Evolutionary conservation across 2,888 invertebrate species (phyloP), one percentile per base, ranked within the genome.

Genomic region (Perizoma affinitatum): DNA sequence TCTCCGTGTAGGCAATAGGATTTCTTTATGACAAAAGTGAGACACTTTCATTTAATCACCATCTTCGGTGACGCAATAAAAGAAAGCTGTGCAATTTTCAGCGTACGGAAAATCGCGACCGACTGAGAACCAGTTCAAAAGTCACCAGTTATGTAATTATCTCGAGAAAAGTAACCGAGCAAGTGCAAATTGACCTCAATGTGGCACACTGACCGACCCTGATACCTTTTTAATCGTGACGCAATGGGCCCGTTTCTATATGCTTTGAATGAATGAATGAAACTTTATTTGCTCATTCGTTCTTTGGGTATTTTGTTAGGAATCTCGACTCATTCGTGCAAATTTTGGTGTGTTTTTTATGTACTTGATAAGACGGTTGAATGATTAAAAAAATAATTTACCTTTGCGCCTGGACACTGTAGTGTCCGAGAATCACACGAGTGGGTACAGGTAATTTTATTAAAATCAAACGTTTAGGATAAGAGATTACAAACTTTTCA

Each of bases 121-220:
- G 58, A 43, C 58, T 54, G 40, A 65, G 64, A 66, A 67, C 67
- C 66, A 61, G 66, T 67, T 65, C 49, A 46, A 56, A 59, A 61
- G 58, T 53, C 48, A 55, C 55, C 57, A 22, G 54, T 74, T 76
- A 74, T 59, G 66, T 75, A 74, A 79, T 71, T 55, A 57, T 57
- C 63, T 59, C 44, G 63, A 69, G 73, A 76, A 74, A 74, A 73
- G 75, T 75, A 70, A 69, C 67, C 62, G 66, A 68, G 69, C 70
- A 63, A 72, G 75, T 73, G 71, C 67, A 69, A 68, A 68, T 67
- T 76, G 79, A 76, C 77, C 79, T 75, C 67, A 65, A 87, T 79
- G 81, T 84, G 65, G 84, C 76, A 61, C 88, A 71, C 56, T 74
- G 86, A 63, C 82, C 87, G 87, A 69, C 88, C 89, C 69, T 88